These are phyloP conservation scores for Hymenopus coronatus DNA, from an alignment of 2,888 invertebrate species.

Conservation along the genomic window DNA sequence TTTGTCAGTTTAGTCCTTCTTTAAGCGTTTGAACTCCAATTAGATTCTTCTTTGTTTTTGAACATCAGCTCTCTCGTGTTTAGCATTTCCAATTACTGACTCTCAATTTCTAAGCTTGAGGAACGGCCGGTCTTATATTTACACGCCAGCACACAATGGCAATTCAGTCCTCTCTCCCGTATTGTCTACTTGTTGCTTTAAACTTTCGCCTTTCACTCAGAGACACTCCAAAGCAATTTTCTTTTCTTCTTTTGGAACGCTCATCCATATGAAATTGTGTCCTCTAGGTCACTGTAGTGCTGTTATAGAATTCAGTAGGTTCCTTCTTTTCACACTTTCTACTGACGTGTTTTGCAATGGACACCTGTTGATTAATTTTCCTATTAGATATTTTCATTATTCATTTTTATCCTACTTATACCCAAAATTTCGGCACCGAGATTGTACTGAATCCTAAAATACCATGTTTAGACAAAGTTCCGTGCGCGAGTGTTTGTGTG, in stretches of 20 bases:
- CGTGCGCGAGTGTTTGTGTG: no score
- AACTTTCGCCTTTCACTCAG: neutral
- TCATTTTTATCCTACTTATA: no score
- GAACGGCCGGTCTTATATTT: neutral
- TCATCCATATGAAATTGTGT: neutral
- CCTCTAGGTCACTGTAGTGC: neutral
- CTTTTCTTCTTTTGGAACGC: neutral
- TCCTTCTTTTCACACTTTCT: neutral
- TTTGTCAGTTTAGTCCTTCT: no score
- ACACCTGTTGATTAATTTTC: no score
- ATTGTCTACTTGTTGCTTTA: neutral
- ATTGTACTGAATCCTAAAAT: no score
- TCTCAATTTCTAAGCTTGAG: neutral
- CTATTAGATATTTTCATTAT: no score
- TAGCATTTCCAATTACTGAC: neutral
- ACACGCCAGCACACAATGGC: neutral
- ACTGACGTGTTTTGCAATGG: no score
- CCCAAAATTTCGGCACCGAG: no score
- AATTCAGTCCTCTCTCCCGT: neutral
- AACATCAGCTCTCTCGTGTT: neutral
- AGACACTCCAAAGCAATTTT: neutral
- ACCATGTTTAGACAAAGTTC: no score
- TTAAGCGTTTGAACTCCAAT: neutral
- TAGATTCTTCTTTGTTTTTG: neutral
- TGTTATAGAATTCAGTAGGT: neutral